Percentiles rank a stretch among this genome's conserved stretches.
Evolutionary conservation across 2,113 vertebrate genomes (phyloP).

Genomic region (Hippocampus zosterae): DNA sequence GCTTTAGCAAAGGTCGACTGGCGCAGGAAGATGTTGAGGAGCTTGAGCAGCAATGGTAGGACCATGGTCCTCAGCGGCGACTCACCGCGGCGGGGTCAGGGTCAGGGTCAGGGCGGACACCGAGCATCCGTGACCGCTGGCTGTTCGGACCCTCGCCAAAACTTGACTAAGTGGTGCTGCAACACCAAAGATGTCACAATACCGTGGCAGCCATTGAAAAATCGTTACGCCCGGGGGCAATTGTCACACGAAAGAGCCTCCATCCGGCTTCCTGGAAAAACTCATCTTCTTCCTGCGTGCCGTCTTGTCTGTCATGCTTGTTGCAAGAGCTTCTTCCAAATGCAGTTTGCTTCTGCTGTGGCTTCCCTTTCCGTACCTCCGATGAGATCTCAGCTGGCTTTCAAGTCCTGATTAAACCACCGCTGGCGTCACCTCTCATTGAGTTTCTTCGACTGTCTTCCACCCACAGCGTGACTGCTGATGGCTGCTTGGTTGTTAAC

Average conservation of each 20-base stretch:
- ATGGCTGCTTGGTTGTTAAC: conserved; percentile 25
- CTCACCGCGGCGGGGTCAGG: conserved; percentile 37
- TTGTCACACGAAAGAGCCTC: conserved; percentile 19
- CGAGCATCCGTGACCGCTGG: conserved; percentile 6
- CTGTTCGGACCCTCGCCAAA: conserved; percentile 2
- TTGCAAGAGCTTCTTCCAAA: not conserved
- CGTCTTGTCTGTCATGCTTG: not conserved
- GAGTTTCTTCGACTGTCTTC: conserved; percentile 38
- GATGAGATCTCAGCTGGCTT: conserved; percentile 32
- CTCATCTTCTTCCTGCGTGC: conserved; percentile 1
- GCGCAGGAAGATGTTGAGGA: conserved; percentile 67
- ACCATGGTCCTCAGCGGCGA: conserved; percentile 70
- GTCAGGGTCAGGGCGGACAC: conserved; percentile 32
- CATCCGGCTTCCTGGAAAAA: conserved; percentile 4
- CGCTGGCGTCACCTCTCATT: conserved; percentile 35
- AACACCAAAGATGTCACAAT: conserved; percentile 10
- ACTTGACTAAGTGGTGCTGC: conserved; percentile 12
- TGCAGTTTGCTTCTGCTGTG: not conserved
- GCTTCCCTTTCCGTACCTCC: conserved; percentile 16
- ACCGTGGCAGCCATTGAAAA: conserved; percentile 9
- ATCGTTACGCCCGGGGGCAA: conserved; percentile 40
- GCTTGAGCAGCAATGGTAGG: conserved; percentile 65
- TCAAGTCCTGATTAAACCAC: conserved; percentile 21
- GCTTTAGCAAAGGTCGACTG: conserved; percentile 43
- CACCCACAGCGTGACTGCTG: conserved; percentile 7